Evolutionary conservation across 2,797 vertebrate genomes (phyloP), one percentile per base, ranked within the genome.

Genomic region (Gobio occitaniae): DNA sequence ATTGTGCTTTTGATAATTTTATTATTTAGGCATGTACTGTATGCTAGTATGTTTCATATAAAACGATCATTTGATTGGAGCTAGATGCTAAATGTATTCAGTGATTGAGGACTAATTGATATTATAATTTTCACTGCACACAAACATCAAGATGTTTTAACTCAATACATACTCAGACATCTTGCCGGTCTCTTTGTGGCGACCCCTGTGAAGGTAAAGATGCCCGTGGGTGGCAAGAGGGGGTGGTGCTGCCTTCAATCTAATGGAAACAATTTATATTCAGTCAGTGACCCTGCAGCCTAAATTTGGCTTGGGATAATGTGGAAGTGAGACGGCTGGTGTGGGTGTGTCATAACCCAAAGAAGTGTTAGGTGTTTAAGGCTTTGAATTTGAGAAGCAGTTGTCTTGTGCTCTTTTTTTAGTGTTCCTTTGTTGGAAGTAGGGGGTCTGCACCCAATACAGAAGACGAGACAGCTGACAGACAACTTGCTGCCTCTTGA

Each of bases 101-200:
- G 44, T 66, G 50, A 44, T 68, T 1, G 2, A 19, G 25, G 41
- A 32, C 6, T 36, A 19, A 21, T 36, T 47, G 16, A 71, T 29
- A 12, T 2, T 13, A 16, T 47, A 4, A 47, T 44, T 59, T 25
- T 79, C 36, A 29, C 0, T 47, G 2, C 21, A 48, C 56, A 25
- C 16, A 56, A 36, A 77, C 16, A 44, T 29, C 17, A 80, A 19
- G 29, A 61, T 61, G 16, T 56, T 29, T 56, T 82, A 81, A 63
- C 16, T 44, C 16, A 61, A 59, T 71, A 92, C 93, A 92, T 83
- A 95, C 93, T 93, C 93, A 21, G 92, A 87, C 94, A 95, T 95
- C 86, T 86, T 92, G 87, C 25, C 65, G 10, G 84, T 16, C 75
- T 76, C 78, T 84, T 80, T 81, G 76, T 32, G 86, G 80, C 81